Base-by-base conservation (phyloP, 2,888 invertebrate species). In the Drosophila birchii region DNA sequence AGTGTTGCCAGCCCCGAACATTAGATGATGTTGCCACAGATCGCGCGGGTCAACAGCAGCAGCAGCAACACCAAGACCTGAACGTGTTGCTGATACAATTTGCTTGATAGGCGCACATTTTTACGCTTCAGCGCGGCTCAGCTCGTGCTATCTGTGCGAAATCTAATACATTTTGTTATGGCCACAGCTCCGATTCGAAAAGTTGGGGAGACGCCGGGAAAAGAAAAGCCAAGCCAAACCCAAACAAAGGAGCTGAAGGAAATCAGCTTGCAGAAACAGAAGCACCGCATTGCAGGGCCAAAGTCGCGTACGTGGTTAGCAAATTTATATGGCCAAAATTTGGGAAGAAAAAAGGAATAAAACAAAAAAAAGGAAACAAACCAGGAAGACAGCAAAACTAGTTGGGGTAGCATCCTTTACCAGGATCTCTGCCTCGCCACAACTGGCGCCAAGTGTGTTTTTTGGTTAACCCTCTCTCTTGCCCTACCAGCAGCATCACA, bases 21-120 rank as follows among this genome's bases (percentile, higher is more conserved):
- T 86, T 86, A 88, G 86, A 88, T 85, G 85, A 83, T 86, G 86
- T 83, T 84, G 86, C 80, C 75, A 70, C 79, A 78, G 83, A 66
- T 66, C 86, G 84, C 86, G 84, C 84, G 78, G 83, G 71, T 72
- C 71, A 68, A 44, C 70, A 60, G 14, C 44, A 29, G 51, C 51
- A 69, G 45, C 60, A 74, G 78, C 78, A 72, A 57, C 73, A 49
- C 49, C 61, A 26, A 55, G n/a, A 29, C 44, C 61, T 66, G 69
- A 87, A 86, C 88, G 81, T 86, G 86, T 86, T 86, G 81, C 86
- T 88, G 88, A 86, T 86, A 80, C 86, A 86, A 81, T 88, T 84
- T 81, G 79, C 71, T 79, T 84, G 86, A 86, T 86, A 86, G 81
- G 76, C 78, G 81, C 81, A 86, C 88, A 88, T 83, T 85, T 72